Base-by-base conservation (phyloP, 2,113 vertebrate genomes). In the Toxostoma redivivum region DNA sequence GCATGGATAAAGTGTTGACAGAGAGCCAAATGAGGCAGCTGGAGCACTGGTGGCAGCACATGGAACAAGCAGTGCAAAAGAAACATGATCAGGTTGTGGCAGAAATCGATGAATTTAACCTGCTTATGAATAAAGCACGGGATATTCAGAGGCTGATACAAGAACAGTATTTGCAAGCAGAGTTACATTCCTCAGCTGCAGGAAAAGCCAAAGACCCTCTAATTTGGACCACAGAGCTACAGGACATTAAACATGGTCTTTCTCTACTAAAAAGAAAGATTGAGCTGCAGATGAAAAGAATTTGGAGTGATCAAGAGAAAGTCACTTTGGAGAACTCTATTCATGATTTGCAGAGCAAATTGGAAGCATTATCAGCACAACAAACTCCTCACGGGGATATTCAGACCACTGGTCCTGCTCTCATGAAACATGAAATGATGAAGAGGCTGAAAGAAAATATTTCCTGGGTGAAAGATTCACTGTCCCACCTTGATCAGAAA, bases 401-500 rank as follows among this genome's bases (percentile, higher is more conserved):
- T 70, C 91, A 72, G 56, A 85, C 92, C 14, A 93, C 94, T 61
- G 96, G 20, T 65, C 95, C 97, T 91, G 95, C 84, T 91, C 94
- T 98, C 48, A 95, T 95, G 66, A 97, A 98, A 86, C 97, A 97
- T 44, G 98, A 98, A 60, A 95, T 99, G 7, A 90, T 97, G 17
- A 97, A 67, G 47, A 98, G 97, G 73, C 96, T 99, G 65, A 98
- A 96, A 70, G 98, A 99, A 65, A 98, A 97, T 9, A 94, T 98
- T 19, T 94, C 96, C 5, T 99, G 98, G 99, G 97, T 98, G 9
- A 99, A 97, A 91, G 97, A 98, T 86, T 97, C 97, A 7, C 91
- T 97, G 72, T 97, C 98, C 8, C 96, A 97, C 57, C 96, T 98
- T 11, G 92, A 88, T 47, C 94, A 84, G 87, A 97, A 97, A 70